A percentile compares a stretch with the other conserved stretches of the same genome.
Evolutionary conservation across 2,797 vertebrate species (phyloP).

Genomic region (Melanotaenia maccullochi): DNA sequence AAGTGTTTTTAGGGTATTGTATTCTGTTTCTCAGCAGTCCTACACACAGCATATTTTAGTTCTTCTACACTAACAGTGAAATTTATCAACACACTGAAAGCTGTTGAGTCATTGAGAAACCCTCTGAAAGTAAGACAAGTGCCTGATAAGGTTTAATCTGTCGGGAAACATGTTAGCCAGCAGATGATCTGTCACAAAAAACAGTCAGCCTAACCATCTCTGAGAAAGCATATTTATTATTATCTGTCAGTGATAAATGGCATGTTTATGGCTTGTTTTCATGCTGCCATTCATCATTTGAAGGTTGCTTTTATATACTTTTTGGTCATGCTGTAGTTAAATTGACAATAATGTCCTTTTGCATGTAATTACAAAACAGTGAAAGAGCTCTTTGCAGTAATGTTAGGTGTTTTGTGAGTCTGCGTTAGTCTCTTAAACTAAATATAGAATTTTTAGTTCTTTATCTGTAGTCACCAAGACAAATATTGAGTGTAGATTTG

Average conservation of each 20-base stretch:
- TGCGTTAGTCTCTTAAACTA: not conserved
- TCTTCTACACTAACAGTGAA: too few relatives aligned
- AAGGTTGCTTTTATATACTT: accelerated
- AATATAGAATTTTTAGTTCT: not conserved
- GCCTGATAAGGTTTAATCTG: not conserved
- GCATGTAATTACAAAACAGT: too few relatives aligned
- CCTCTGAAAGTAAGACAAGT: constrained; percentile 3
- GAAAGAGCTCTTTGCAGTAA: too few relatives aligned
- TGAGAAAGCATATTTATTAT: not conserved
- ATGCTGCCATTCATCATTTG: not conserved
- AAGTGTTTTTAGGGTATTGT: too few relatives aligned
- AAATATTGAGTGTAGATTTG: not conserved
- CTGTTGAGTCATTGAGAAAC: not conserved
- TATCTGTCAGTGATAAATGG: not conserved
- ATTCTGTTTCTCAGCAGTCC: too few relatives aligned
- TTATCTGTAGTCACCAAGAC: not conserved
- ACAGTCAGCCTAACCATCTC: not conserved
- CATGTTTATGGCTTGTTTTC: not conserved
- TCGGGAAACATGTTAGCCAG: not conserved
- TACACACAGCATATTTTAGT: too few relatives aligned
- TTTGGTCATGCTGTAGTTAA: not conserved
- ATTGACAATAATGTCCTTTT: too few relatives aligned
- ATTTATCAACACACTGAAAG: too few relatives aligned
- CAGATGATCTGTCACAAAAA: constrained; percentile 4
- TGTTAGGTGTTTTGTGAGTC: not conserved